Evolutionary conservation across 2,888 invertebrate species (phyloP).

Genomic region (Caenorhabditis imperialis): DNA sequence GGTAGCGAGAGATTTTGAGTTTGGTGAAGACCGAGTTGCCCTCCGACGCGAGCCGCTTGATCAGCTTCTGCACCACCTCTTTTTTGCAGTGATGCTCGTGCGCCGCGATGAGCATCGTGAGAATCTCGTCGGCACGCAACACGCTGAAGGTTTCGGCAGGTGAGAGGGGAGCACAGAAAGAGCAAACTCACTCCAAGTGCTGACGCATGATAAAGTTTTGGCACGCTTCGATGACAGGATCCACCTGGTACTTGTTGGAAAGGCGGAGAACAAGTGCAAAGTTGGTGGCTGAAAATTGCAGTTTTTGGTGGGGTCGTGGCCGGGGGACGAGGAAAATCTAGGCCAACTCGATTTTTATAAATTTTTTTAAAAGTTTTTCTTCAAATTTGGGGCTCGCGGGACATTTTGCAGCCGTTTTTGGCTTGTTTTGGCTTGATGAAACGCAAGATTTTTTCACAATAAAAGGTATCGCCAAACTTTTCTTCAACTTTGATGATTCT

Average conservation of each 20-base stretch:
- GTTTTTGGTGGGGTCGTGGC: too few species aligned
- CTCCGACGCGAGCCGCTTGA: slow-evolving; percentile 69
- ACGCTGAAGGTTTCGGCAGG: slow-evolving; percentile 55
- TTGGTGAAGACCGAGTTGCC: slow-evolving; percentile 69
- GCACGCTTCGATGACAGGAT: slow-evolving; percentile 69
- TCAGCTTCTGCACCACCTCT: slow-evolving; percentile 64
- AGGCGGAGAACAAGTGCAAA: slow-evolving; percentile 71
- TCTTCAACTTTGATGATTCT: too few species aligned
- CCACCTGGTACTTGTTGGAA: slow-evolving; percentile 73
- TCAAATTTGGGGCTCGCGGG: too few species aligned
- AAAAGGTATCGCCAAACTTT: too few species aligned
- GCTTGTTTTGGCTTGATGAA: too few species aligned
- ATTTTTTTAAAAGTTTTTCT: too few species aligned
- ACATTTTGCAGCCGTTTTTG: too few species aligned
- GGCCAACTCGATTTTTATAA: background rate
- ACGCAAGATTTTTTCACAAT: too few species aligned
- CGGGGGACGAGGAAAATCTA: background rate
- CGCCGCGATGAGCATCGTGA: slow-evolving; percentile 71
- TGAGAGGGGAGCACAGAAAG: background rate
- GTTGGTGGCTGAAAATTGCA: slow-evolving; percentile 70
- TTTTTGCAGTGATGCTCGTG: slow-evolving; percentile 67
- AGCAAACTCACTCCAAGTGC: slow-evolving; percentile 64
- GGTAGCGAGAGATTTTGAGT: slow-evolving; percentile 68
- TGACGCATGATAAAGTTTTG: slow-evolving; percentile 64
- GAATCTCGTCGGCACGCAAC: slow-evolving; percentile 70